phyloP scores from a whole-genome alignment of 2,797 vertebrate genomes.

The Fratercula arctica region DNA sequence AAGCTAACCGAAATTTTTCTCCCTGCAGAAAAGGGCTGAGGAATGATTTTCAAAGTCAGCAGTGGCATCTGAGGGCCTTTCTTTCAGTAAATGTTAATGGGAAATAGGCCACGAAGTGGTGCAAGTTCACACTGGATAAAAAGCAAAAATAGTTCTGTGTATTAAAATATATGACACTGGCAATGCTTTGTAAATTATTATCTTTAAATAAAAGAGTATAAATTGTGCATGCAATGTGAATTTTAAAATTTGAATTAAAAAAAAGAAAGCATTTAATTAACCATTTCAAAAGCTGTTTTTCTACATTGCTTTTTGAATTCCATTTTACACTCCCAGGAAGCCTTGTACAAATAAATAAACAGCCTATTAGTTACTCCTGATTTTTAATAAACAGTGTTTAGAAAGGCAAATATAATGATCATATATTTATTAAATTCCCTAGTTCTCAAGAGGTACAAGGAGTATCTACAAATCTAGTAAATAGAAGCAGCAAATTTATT shows the following conservation, averaged over 20 bases:
- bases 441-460: not conserved
- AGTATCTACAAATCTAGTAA: not conserved
- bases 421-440: not conserved
- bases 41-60: not conserved
- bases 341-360: not conserved
- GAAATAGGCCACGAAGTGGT: not conserved
- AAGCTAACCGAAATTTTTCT: not conserved
- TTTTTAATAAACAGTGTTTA: not conserved
- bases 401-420: not conserved
- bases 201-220: not conserved
- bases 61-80: not conserved
- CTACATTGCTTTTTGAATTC: not conserved
- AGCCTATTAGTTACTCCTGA: not conserved
- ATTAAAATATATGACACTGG: not conserved
- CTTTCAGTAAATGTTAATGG: not conserved
- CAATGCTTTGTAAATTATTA: not conserved
- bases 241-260: not conserved
- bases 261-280: not conserved
- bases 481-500: not conserved
- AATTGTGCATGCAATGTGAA: not conserved
- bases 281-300: not conserved
- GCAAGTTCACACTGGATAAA: not conserved
- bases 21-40: not conserved
- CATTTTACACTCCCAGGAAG: not conserved
- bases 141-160: not conserved